Conservation (phyloP, 2,797 vertebrate genomes). For the Xenops minutus region DNA sequence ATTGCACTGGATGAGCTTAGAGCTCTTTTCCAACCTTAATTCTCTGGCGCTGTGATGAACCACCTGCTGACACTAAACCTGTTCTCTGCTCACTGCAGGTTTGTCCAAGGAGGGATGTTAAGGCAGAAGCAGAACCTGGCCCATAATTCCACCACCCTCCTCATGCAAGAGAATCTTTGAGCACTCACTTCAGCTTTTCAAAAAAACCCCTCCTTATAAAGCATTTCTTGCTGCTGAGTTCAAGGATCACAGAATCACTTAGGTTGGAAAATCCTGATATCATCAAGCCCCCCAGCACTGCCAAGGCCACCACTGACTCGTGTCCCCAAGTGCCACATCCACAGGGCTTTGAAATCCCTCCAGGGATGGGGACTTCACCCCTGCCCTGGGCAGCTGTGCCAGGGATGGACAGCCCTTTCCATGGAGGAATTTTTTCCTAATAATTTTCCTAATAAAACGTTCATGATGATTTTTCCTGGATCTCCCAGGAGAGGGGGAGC, state of each 20-base stretch:
- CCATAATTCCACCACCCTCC: neutral
- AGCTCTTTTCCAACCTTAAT: neutral
- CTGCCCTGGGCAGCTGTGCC: neutral
- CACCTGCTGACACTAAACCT: neutral
- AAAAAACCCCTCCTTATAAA: neutral
- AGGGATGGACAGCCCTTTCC: neutral
- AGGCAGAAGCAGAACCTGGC: neutral
- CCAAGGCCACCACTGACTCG: neutral
- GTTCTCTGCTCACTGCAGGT: neutral
- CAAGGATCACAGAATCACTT: neutral
- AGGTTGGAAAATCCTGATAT: neutral
- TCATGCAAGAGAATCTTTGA: neutral
- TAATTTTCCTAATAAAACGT: neutral
- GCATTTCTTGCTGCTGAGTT: accelerated
- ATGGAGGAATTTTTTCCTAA: neutral
- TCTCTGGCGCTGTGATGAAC: neutral
- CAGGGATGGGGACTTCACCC: neutral
- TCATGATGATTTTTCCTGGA: neutral
- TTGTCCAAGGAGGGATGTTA: neutral
- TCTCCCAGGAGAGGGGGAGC: neutral
- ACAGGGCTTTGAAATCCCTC: accelerated
- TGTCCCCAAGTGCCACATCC: neutral
- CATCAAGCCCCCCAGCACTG: neutral
- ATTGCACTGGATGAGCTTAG: neutral
- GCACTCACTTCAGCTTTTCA: neutral